Evolutionary conservation across 2,797 vertebrate species (phyloP), one percentile per base, ranked within the genome.

Genomic region (Sebastolobus alascanus): DNA sequence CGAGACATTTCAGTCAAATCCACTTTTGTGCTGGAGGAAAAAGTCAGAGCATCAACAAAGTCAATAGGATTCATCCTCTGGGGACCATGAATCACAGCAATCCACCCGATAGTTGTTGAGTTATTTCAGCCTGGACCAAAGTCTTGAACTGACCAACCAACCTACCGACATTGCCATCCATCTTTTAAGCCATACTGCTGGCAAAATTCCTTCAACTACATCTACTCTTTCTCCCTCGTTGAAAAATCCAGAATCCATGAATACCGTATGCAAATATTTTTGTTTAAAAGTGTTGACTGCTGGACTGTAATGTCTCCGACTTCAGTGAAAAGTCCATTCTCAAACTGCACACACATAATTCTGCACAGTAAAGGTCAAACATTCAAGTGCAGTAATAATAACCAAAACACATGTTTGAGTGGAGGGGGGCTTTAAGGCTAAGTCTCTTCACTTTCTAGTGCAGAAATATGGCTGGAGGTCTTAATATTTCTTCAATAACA

Each of bases 321-420:
- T 10, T 61, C 46, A 64, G 5, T 43, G 9, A 64, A 25, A 55
- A 13, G 27, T 43, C 27, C 1, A 29, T 27, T 61, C 25, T 65
- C 25, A 52, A 55, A 58, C 25, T 56, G 61, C 54, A 50, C 29
- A 43, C 22, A 20, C 31, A 66, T 70, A 18, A 73, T 40, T 60
- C 38, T 43, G 50, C 38, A 64, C 12, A 59, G 72, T 6, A 31
- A 71, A 68, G 70, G 46, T 75, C 70, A 83, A 71, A 77, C 56
- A 75, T 31, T 52, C 37, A 73, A 68, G 4, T 9, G 22, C 46
- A 71, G 43, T 11, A 37, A 68, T 52, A 73, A 77, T 22, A 68
- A 61, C 33, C 18, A 33, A 63, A 80, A 75, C 27, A 58, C 27
- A 54, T 60, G 35, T 40, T 43, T 64, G 40, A 79, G 70, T 25